Evolutionary conservation across 2,113 vertebrate species (phyloP).

Genomic region (Laticauda laticaudata): DNA sequence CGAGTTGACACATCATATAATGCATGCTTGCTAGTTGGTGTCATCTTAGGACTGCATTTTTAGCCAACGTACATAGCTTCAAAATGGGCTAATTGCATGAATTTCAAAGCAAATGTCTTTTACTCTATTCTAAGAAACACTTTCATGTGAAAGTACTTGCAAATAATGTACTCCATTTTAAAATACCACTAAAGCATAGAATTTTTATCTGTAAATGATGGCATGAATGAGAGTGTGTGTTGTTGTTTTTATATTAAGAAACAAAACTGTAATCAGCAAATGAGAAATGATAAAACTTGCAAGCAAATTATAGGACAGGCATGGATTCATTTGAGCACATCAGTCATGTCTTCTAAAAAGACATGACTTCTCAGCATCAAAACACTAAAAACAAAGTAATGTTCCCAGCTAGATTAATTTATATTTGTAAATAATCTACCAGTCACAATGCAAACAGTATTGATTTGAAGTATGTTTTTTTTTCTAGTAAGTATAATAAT

Average conservation of each 20-base stretch:
- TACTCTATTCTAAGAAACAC: not conserved
- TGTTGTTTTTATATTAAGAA: slow-evolving; percentile 64
- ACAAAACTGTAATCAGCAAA: slow-evolving; percentile 61
- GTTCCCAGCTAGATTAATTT: not conserved
- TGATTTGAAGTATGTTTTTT: slow-evolving; percentile 14
- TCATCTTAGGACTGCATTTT: not conserved
- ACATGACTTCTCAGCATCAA: accelerated
- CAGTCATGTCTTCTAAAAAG: slow-evolving; percentile 31
- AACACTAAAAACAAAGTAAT: slow-evolving; percentile 8
- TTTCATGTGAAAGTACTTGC: not conserved
- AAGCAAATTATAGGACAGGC: slow-evolving; percentile 44
- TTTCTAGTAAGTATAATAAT: not conserved
- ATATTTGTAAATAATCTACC: slow-evolving; percentile 6
- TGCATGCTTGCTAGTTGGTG: not conserved
- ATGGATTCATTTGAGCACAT: slow-evolving; percentile 15
- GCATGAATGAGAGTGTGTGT: slow-evolving; percentile 65
- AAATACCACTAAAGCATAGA: slow-evolving; percentile 37
- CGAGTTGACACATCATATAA: not conserved
- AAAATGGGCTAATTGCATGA: not conserved
- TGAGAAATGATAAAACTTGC: slow-evolving; percentile 59
- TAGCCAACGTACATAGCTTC: not conserved
- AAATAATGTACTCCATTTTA: slow-evolving; percentile 43
- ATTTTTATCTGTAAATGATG: slow-evolving; percentile 67
- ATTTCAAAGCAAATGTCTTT: not conserved
- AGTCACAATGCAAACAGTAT: slow-evolving; percentile 28